Base-by-base conservation (phyloP, 2,113 vertebrate species). In the Petrocephalus zakoni region DNA sequence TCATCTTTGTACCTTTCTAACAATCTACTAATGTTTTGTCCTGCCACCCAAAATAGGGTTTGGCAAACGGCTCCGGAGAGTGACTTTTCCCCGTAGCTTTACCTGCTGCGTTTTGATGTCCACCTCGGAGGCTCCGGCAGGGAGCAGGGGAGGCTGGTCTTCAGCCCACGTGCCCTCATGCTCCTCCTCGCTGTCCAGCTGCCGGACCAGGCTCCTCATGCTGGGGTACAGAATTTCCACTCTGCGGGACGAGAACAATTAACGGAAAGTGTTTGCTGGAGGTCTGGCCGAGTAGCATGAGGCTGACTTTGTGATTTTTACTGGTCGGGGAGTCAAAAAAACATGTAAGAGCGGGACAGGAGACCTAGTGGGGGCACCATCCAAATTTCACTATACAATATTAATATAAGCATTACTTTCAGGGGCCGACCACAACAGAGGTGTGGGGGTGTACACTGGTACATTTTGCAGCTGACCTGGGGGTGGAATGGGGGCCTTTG, bases 31-130 rank as follows among this genome's bases (percentile, higher is more conserved):
- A 68, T 68, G 4, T 68, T 68, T 68, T 68, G 58, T 68, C 25
- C n/a, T 29, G 61, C 4, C 61, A 29, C 25, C 61, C 61, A 29
- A 68, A 68, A 68, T 68, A 68, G 61, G 25, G 61, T 29, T 29
- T 68, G 61, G 61, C 61, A 68, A 29, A 29, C 61, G 11, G 61
- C 61, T 78, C 34, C 6, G 72, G 72, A 78, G 15, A 78, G 72
- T 78, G 86, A 29, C 21, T 87, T 68, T 72, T 87, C 5, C n/a
- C 34, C 22, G 17, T 42, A 47, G 61, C 22, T 61, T 88, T 93
- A 96, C 95, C 95, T 96, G 95, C 52, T 89, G 93, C 82, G 89
- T 88, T 94, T 96, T 95, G 85, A 95, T 93, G 86, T 96, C 91
- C 0, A 93, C 92, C 93, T 96, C 94, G 46, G 95, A 92, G 52